Evolutionary conservation across 2,113 vertebrate species (phyloP).

Genomic region (Pogona vitticeps): DNA sequence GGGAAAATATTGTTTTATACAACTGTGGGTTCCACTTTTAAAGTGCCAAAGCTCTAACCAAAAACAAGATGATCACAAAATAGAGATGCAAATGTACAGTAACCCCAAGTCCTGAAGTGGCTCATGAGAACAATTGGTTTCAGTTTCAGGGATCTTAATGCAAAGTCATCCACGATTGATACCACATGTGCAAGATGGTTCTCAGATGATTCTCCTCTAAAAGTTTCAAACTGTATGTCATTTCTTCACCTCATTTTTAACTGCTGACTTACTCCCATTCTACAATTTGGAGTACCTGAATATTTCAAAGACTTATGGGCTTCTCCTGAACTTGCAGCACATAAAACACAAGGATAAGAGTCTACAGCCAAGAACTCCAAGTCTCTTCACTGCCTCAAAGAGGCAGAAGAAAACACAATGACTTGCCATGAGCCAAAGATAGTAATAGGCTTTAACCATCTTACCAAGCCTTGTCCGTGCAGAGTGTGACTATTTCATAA

Average conservation of each 20-base stretch:
- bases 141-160: neutral
- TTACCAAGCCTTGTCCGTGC: neutral
- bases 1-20: neutral
- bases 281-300: neutral
- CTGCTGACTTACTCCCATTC: neutral
- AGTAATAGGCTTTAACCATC: neutral
- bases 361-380: neutral
- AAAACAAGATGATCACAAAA: neutral
- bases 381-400: neutral
- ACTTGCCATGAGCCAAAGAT: neutral
- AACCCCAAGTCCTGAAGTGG: neutral
- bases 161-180: neutral
- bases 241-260: neutral
- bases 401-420: neutral
- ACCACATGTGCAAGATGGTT: neutral
- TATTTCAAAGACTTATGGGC: neutral
- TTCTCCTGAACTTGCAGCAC: neutral
- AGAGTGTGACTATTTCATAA: neutral
- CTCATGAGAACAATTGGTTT: neutral
- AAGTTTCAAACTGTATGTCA: neutral
- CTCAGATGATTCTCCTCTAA: neutral
- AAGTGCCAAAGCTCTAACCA: neutral
- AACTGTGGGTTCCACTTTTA: neutral
- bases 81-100: neutral
- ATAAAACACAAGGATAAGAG: neutral